These are phyloP conservation scores for Drosophila setosimentum DNA, from an alignment of 2,888 invertebrate species.

Conservation along the genomic window DNA sequence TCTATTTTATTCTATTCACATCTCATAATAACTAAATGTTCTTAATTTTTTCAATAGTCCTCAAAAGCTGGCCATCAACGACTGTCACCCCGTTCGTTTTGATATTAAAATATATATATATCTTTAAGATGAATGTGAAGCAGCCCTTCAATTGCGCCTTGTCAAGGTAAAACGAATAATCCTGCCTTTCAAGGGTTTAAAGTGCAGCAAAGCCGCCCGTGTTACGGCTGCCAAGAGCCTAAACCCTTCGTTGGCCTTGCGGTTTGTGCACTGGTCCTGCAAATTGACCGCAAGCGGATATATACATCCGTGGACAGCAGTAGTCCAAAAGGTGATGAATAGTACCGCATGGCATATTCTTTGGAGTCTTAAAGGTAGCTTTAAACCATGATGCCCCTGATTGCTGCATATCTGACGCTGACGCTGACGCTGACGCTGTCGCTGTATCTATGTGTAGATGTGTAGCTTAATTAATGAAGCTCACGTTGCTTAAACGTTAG, in stretches of 20 bases:
- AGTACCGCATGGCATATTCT: background rate
- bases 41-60: background rate
- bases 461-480: background rate
- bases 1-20: background rate
- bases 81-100: background rate
- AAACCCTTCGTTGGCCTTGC: slow-evolving; percentile 21
- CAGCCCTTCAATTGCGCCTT: slow-evolving; percentile 2
- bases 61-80: background rate
- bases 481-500: slow-evolving; percentile 2
- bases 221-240: background rate
- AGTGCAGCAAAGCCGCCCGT: slow-evolving; percentile 5
- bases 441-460: too few relatives aligned
- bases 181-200: slow-evolving; percentile 3
- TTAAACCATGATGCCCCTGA: background rate
- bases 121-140: slow-evolving; percentile 15
- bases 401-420: background rate
- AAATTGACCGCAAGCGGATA: slow-evolving; percentile 45
- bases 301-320: background rate
- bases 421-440: too few relatives aligned
- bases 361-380: slow-evolving; percentile 15
- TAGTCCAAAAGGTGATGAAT: slow-evolving; percentile 4
- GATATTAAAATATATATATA: background rate
- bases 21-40: too few relatives aligned
- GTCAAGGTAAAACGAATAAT: slow-evolving; percentile 35
- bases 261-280: slow-evolving; percentile 20